phyloP scores from a whole-genome alignment of 2,888 invertebrate species.

The Didymodactylos carnosus region DNA sequence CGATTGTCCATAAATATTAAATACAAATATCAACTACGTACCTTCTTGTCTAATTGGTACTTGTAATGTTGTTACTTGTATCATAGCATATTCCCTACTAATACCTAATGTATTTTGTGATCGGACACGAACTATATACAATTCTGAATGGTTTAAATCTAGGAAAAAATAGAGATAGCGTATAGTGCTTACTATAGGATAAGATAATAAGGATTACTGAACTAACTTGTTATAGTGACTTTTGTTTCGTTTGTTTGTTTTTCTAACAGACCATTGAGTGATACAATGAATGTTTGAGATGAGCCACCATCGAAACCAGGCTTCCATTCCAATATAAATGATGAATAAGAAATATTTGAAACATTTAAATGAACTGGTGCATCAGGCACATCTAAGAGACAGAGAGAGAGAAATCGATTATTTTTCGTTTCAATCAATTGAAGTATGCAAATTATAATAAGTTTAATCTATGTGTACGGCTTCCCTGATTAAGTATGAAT shows the following conservation, averaged over 20 bases:
- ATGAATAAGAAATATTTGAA: background rate
- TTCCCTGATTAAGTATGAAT: too few relatives aligned
- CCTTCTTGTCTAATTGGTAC: background rate
- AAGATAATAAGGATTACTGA: too few relatives aligned
- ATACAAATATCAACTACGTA: background rate
- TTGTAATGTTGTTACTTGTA: background rate
- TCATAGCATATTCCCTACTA: background rate
- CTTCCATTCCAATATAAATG: slow-evolving; percentile 58
- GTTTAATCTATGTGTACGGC: too few relatives aligned
- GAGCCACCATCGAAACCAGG: slow-evolving; percentile 84
- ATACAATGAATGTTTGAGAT: slow-evolving; percentile 54
- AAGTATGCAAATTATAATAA: too few relatives aligned
- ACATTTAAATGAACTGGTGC: background rate
- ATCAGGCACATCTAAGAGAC: background rate
- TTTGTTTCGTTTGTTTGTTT: background rate
- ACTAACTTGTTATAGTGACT: background rate
- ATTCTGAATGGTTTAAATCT: background rate
- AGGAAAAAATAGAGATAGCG: background rate
- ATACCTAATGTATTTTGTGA: background rate
- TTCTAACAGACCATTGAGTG: background rate
- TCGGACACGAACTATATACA: slow-evolving; percentile 1
- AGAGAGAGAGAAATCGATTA: background rate
- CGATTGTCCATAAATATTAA: background rate
- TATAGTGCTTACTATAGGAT: too few relatives aligned
- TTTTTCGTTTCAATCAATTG: background rate